Conservation (phyloP, 2,888 invertebrate species). For the Pristionchus exspectatus region DNA sequence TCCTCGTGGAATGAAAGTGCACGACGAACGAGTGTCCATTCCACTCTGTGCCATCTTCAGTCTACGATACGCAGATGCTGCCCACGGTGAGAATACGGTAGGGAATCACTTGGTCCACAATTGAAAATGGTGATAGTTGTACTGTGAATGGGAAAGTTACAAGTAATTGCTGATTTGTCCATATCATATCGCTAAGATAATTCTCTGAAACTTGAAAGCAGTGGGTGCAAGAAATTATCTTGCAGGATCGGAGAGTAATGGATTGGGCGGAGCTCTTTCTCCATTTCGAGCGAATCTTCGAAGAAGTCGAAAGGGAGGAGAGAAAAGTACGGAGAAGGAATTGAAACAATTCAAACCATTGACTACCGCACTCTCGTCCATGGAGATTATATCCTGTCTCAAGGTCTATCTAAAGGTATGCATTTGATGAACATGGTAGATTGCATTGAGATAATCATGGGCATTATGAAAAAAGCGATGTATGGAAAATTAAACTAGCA, state of each 20-base stretch:
- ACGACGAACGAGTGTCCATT: conserved; percentile 61
- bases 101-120: no score
- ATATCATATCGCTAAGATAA: no score
- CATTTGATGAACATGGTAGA: not conserved
- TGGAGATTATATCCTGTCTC: conserved; percentile 61
- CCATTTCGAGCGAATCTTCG: conserved; percentile 27
- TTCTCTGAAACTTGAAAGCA: not conserved
- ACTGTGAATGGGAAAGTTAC: no score
- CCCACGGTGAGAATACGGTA: conserved; percentile 17
- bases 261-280: conserved; percentile 21
- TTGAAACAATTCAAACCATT: conserved; percentile 54
- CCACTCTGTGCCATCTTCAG: conserved; percentile 57
- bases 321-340: conserved; percentile 49
- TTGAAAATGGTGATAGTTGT: no score
- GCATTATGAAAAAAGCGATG: no score
- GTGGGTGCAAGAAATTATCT: not conserved
- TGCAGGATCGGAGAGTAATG: not conserved
- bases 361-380: conserved; percentile 47
- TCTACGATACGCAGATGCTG: conserved; percentile 26
- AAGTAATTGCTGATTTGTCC: no score
- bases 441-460: no score
- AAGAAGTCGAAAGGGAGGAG: conserved; percentile 19
- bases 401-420: conserved; percentile 60
- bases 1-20: conserved; percentile 62
- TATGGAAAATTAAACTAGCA: no score